Base-by-base conservation (phyloP, 2,888 invertebrate genomes). In the Andrena bucephala region DNA sequence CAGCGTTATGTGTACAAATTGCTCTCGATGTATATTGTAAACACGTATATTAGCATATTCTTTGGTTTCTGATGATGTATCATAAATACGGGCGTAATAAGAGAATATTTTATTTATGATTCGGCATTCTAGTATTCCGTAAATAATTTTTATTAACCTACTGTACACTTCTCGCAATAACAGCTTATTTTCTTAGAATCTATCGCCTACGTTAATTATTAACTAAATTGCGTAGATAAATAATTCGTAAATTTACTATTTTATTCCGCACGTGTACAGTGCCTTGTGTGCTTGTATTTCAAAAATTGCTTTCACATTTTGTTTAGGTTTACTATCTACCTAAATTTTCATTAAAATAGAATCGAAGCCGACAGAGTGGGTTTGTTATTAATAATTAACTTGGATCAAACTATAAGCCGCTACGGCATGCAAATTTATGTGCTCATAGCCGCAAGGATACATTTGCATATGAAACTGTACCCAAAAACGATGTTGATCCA, bases 231-330 rank as follows among this genome's bases (percentile, higher is more conserved):
- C 48, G 65, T 63, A 36, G 29, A 70, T 67, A 71, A 76, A 52
- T 81, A 77, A 79, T 66, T 79, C 65, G 29, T 57, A 59, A 72
- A 78, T 82, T 24, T 79, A 80, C 81, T 60, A 60, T 83, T 89
- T 70, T 68, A 60, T 77, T 65, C 71, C 50, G 84, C 85, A 85
- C 84, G 81, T 63, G n/a, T 31, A 77, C 54, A 71, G 82, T 89
- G 84, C 78, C 68, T 85, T 80, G 81, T 77, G 75, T 85, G 74
- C 71, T 85, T 66, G 29, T 72, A 73, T 68, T 31, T 67, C 29
- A 73, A 62, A 69, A 48, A 54, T 74, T 33, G 2, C 48, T 77
- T 75, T 72, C 13, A 68, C 31, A 68, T 52, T 50, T 67, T 70
- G 33, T 77, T 82, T 71, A 68, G 59, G 65, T 71, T 77, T 33